Percentiles rank a stretch among this genome's conserved stretches.
Evolutionary conservation across 2,888 invertebrate species (phyloP).

Genomic region (Mellilla xanthometata): DNA sequence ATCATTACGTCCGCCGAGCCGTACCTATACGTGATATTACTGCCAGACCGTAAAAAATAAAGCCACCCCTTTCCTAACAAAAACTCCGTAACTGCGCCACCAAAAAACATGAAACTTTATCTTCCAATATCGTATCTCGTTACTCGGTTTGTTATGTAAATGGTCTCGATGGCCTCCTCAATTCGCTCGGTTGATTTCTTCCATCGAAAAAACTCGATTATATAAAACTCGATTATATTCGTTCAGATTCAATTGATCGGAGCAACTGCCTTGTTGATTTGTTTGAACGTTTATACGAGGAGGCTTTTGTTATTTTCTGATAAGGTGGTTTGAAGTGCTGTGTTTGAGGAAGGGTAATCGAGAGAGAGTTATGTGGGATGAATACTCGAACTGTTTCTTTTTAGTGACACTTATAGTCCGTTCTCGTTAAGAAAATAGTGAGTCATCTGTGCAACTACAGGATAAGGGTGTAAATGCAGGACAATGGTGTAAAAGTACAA

Average conservation of each 20-base stretch:
- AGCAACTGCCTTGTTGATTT: slow-evolving; percentile 25
- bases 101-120: slow-evolving; percentile 31
- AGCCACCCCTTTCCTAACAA: slow-evolving; percentile 1
- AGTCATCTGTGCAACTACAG: too few species aligned
- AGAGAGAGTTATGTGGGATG: background rate
- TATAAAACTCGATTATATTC: slow-evolving; percentile 33
- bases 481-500: too few species aligned
- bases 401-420: too few species aligned
- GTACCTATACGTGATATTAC: background rate
- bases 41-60: background rate
- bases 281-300: slow-evolving; percentile 22
- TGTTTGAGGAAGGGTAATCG: slow-evolving; percentile 1
- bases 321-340: slow-evolving; percentile 9
- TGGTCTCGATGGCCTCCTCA: slow-evolving; percentile 41
- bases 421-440: too few species aligned
- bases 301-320: slow-evolving; percentile 15
- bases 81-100: slow-evolving; percentile 1
- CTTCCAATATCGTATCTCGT: slow-evolving; percentile 34
- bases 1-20: too few species aligned
- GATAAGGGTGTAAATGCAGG: too few species aligned
- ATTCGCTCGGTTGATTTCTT: slow-evolving; percentile 37
- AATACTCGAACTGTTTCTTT: too few species aligned
- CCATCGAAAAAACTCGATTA: slow-evolving; percentile 31
- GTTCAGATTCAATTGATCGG: slow-evolving; percentile 32
- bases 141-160: slow-evolving; percentile 52